Base-by-base conservation (phyloP, 2,113 vertebrate genomes). In the Chrysemys picta region DNA sequence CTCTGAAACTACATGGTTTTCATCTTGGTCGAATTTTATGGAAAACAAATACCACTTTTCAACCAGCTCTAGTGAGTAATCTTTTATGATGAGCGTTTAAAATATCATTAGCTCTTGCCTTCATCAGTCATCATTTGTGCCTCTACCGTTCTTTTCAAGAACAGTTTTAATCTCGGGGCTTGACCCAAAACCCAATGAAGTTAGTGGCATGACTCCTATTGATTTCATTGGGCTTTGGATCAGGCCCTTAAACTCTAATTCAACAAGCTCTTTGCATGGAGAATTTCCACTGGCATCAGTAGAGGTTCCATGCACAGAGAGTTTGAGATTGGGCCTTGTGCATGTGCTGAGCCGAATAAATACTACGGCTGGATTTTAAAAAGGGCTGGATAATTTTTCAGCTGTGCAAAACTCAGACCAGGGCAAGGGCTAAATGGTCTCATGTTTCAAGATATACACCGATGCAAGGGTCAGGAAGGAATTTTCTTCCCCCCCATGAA, bases 211-310 rank as follows among this genome's bases (percentile, higher is more conserved):
- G 75, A 47, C 8, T n/a, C 45, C 62, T 47, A 21, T 38, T 65
- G 42, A 78, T 47, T 85, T 35, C 35, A 12, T 3, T 4, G 0
- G 27, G 16, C 10, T 6, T n/a, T 25, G 0, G 24, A 22, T 0
- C 2, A n/a, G 21, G 10, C 5, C 17, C 35, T 57, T 1, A 1
- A 4, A 2, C 52, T 5, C 27, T 35, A 1, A 0, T 42, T 45
- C 75, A 49, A 1, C 1, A 0, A 1, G 8, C 16, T 31, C 5
- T 4, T 16, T n/a, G 57, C 57, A 7, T 8, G 0, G 19, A 47
- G 13, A 13, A 76, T 1, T 11, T 5, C 84, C 13, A 0, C 5
- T 78, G 42, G 25, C 42, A 78, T 47, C 10, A 14, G 25, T 78
- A 78, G 25, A 47, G 25, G 42, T 45, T 45, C 42, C 42, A 14